Conservation (phyloP, 92 coral and sea anemone species). For the Micromussa lordhowensis region DNA sequence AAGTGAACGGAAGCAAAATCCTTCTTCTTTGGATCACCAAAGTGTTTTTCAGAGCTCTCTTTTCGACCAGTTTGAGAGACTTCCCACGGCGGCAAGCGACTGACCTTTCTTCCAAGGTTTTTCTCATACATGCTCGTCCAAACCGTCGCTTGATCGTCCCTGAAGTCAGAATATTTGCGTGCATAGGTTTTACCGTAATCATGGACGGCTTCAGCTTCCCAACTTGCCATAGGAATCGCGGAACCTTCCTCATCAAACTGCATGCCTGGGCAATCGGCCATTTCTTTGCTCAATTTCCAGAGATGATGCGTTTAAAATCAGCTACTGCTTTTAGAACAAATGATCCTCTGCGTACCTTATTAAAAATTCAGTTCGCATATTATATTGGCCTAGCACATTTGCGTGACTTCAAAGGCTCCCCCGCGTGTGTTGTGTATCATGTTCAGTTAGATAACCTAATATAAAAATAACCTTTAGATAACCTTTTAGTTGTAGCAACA, state of each 20-base stretch:
- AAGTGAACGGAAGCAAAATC: conserved; percentile 74
- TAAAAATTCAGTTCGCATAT: not conserved
- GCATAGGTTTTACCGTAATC: conserved; percentile 78
- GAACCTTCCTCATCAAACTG: conserved; percentile 10
- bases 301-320: conserved; percentile 2
- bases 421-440: not conserved
- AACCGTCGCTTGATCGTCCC: conserved; percentile 88
- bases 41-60: conserved; percentile 40
- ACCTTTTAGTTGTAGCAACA: not conserved
- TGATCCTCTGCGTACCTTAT: not conserved
- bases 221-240: conserved; percentile 61
- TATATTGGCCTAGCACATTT: not conserved
- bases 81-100: conserved; percentile 87
- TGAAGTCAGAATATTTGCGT: conserved; percentile 77
- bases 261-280: conserved; percentile 13
- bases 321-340: not conserved
- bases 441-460: too few species aligned
- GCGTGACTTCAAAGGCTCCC: conserved; percentile 7
- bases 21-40: conserved; percentile 61
- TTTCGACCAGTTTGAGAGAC: conserved; percentile 50
- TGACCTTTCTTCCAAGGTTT: conserved; percentile 84
- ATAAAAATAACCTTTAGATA: too few species aligned
- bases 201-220: conserved; percentile 71
- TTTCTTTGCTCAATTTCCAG: conserved; percentile 5
- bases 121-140: conserved; percentile 97